Base-by-base conservation (phyloP, 2,888 invertebrate species). In the Neoascia interrupta region DNA sequence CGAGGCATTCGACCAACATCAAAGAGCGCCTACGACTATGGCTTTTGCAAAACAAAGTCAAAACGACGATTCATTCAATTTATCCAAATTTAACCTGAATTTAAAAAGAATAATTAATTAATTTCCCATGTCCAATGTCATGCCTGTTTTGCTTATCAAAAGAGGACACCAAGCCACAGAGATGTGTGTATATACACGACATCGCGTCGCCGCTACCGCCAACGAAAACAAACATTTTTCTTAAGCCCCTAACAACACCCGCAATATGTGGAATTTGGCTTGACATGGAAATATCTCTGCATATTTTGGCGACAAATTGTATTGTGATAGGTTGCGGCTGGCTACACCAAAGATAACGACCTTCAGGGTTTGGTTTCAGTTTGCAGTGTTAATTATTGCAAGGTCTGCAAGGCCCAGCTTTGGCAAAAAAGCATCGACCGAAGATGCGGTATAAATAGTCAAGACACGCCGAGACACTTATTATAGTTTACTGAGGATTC, bases 401-500 rank as follows among this genome's bases (percentile, higher is more conserved):
- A 47, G 15, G 69, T 19, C 43, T 31, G 43, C 11, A 43, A 63
- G 60, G 56, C 16, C 26, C 10, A 51, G n/a, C 39, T 23, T 18
- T 5, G 26, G 21, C 8, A n/a, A 31, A 18, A 23, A 15, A 34
- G 10, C 16, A 18, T 39, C 31, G 15, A 6, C 21, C 31, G 19
- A 8, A 13, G 15, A 10, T 8, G 19, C 18, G 34, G 58, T 72
- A 79, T 79, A 79, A 66, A 79, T 72, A 79, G 64, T 36, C 5
- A 53, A 60, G 13, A 5, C 13, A 1, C 6, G 5, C 2, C n/a
- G 41, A 15, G 16, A 15, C 3, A 11, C 6, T 18, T 6, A 21
- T 16, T 43, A 79, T 60, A 60, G 72, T 66, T 43, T 21, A 36
- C 37, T 54, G 64, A 60, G 54, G 28, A 64, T 53, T 23, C 36